A percentile compares a stretch with the other conserved stretches of the same genome.
Evolutionary conservation across 2,797 vertebrate genomes (phyloP).

Genomic region (Chaetophractus vellerosus): DNA sequence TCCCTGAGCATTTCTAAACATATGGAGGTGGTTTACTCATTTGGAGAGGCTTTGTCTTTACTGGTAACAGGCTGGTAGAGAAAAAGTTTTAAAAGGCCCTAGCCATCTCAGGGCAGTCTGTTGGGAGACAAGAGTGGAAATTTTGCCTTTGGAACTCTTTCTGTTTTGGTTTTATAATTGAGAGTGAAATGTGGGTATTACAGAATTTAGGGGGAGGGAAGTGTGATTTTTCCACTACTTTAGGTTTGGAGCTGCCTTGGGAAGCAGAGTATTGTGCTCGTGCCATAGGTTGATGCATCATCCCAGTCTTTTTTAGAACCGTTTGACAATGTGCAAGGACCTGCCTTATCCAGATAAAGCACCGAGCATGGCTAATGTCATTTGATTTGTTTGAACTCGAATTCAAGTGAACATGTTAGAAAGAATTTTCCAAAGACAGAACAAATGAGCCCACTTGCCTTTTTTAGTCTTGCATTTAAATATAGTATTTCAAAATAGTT

Average conservation of each 20-base stretch:
- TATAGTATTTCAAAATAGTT: constrained; percentile 15
- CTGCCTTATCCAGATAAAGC: background rate
- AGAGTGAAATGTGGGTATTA: background rate
- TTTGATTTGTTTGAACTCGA: background rate
- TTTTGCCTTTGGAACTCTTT: background rate
- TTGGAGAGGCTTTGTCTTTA: background rate
- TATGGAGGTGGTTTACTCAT: background rate
- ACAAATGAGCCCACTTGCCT: background rate
- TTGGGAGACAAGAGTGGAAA: background rate
- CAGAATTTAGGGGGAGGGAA: background rate
- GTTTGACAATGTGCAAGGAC: background rate
- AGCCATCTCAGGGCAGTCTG: background rate
- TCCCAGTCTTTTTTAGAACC: too few relatives aligned
- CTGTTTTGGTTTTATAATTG: constrained; percentile 32
- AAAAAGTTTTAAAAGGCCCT: background rate
- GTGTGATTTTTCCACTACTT: background rate
- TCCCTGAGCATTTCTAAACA: background rate
- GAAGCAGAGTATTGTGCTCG: background rate
- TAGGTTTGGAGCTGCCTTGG: background rate
- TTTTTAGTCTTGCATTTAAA: constrained; percentile 44
- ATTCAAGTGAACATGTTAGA: background rate
- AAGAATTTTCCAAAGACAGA: background rate
- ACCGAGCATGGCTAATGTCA: background rate
- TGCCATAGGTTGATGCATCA: too few relatives aligned
- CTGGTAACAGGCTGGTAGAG: background rate